A percentile compares a stretch with the other conserved stretches of the same genome.
Evolutionary conservation across 2,888 invertebrate species (phyloP).

Genomic region (Busseola fusca): DNA sequence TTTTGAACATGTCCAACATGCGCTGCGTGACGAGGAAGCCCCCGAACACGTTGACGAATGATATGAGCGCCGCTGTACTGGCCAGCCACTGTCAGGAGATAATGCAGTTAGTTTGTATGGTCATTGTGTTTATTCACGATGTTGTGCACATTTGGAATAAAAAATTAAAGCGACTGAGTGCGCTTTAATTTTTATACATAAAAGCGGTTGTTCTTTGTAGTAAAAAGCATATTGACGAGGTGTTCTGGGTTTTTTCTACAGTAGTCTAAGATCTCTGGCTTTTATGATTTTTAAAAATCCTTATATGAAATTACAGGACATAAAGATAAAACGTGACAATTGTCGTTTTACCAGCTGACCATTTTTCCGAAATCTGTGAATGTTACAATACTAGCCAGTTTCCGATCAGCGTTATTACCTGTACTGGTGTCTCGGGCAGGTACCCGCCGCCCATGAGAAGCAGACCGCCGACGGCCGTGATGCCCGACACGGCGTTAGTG

Average conservation of each 20-base stretch:
- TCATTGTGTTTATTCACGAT: slow-evolving; percentile 13
- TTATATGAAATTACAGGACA: not conserved
- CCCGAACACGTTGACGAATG: slow-evolving; percentile 96
- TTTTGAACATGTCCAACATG: slow-evolving; percentile 97
- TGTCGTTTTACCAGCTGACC: not conserved
- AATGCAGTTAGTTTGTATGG: slow-evolving; percentile 1
- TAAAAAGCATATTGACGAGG: not conserved
- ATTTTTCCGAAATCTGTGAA: not conserved
- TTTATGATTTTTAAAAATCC: not conserved
- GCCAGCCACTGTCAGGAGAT: slow-evolving; percentile 90
- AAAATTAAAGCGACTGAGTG: too few relatives aligned
- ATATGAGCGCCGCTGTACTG: slow-evolving; percentile 95
- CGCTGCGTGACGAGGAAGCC: slow-evolving; percentile 96
- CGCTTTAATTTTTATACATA: too few relatives aligned
- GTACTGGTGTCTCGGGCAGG: slow-evolving; percentile 92
- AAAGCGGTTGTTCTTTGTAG: not conserved
- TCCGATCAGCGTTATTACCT: slow-evolving; percentile 80
- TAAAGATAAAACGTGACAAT: not conserved
- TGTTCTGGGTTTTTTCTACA: not conserved
- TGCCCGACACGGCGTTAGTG: slow-evolving; percentile 97
- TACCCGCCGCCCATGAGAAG: slow-evolving; percentile 95
- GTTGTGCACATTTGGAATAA: not conserved
- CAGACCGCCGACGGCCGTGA: slow-evolving; percentile 97
- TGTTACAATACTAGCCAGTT: not conserved
- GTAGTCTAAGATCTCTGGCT: not conserved